A percentile compares a stretch with the other conserved stretches of the same genome.
phyloP scores from a whole-genome alignment of 2,888 invertebrate species.

The Eugnorisma glareosa region DNA sequence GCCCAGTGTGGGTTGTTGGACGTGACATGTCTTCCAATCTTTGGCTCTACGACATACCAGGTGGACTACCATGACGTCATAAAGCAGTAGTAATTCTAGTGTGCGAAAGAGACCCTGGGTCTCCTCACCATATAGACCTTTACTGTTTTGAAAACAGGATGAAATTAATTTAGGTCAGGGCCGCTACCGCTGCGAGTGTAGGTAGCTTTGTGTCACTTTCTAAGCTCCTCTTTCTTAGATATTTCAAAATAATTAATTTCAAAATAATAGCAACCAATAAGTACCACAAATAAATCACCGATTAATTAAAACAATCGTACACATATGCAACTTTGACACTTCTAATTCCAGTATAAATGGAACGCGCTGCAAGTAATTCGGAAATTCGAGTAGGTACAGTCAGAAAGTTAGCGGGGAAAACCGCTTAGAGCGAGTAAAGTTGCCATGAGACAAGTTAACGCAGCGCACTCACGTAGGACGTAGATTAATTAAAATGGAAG shows the following conservation, averaged over 20 bases:
- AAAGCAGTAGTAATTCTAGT: no score
- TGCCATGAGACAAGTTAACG: constrained; percentile 30
- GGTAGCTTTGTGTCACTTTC: background rate
- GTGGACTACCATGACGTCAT: no score
- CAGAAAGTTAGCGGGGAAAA: constrained; percentile 43
- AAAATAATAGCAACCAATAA: background rate
- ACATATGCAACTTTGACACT: constrained; percentile 12
- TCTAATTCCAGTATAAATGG: constrained; percentile 15
- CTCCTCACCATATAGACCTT: background rate
- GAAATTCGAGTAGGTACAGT: constrained; percentile 8
- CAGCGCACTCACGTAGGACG: background rate
- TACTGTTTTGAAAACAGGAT: background rate
- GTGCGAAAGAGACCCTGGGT: no score
- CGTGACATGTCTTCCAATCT: background rate
- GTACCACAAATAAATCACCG: background rate
- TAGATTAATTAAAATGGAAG: constrained; percentile 32
- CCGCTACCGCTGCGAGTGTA: background rate
- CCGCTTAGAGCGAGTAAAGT: constrained; percentile 46
- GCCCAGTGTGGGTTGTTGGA: background rate
- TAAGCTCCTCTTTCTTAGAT: background rate
- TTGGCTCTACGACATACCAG: background rate
- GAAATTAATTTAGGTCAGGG: background rate
- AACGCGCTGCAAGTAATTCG: constrained; percentile 35
- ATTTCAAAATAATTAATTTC: background rate
- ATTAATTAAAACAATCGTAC: constrained; percentile 16